phyloP scores from a whole-genome alignment of 2,113 vertebrate genomes.

The Motacilla alba region DNA sequence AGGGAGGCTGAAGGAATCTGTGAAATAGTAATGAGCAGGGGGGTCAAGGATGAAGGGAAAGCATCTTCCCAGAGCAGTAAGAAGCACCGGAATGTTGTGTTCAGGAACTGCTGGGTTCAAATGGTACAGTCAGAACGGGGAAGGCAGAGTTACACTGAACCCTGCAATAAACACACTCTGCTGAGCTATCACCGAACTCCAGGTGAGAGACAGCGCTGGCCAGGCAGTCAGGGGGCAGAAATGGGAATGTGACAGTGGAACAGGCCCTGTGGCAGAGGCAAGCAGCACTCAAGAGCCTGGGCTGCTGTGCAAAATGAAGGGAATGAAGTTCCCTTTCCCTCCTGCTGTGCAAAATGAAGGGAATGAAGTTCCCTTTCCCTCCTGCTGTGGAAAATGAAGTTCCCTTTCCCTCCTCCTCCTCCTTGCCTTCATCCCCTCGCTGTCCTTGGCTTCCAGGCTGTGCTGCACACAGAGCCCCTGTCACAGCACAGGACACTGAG shows the following conservation, averaged over 20 bases:
- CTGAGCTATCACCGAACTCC: not conserved
- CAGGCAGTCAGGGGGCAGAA: not conserved
- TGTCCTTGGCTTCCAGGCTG: not conserved
- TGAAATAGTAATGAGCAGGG: not conserved
- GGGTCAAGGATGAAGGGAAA: not conserved
- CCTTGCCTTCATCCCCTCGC: not conserved
- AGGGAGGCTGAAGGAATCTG: not conserved
- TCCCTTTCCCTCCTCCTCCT: not conserved
- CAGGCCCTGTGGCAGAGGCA: not conserved
- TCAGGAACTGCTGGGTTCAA: not conserved
- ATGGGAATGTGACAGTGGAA: fast-evolving
- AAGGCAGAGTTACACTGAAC: not conserved
- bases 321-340: too few species aligned
- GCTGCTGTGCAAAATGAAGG: not conserved
- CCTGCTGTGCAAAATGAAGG: too few species aligned
- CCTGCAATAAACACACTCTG: too few species aligned
- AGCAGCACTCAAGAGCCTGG: fast-evolving
- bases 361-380: not conserved
- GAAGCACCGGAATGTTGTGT: not conserved
- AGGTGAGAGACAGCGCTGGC: not conserved
- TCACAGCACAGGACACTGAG: not conserved
- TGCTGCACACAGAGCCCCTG: too few species aligned
- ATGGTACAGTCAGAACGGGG: not conserved
- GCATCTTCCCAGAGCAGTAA: not conserved
- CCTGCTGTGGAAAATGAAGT: too few species aligned